These are phyloP conservation scores for Rhizoglyphus robini DNA, from an alignment of 1,140 invertebrate species.

Conservation along the genomic window DNA sequence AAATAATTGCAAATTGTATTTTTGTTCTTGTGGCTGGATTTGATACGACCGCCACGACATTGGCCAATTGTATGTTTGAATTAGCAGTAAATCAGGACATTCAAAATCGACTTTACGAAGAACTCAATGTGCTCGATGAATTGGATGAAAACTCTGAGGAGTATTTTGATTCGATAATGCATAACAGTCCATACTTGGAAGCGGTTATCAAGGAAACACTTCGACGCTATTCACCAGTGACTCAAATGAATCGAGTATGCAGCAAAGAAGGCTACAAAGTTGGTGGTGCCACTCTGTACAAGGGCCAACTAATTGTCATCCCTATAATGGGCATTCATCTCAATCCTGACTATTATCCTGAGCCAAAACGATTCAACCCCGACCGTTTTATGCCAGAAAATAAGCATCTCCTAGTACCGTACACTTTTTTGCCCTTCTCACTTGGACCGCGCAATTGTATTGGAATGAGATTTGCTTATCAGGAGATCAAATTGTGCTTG, in stretches of 20 bases:
- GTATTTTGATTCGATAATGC: conserved; percentile 1
- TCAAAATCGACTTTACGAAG: conserved; percentile 26
- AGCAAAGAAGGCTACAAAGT: conserved; percentile 27
- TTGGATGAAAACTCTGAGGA: not conserved
- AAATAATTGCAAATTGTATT: conserved; percentile 12
- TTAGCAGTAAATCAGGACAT: conserved; percentile 31
- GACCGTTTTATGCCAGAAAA: conserved; percentile 37
- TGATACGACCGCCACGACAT: conserved; percentile 29
- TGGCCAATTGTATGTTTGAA: conserved; percentile 29
- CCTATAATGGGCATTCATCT: conserved; percentile 47
- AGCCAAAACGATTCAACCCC: conserved; percentile 47
- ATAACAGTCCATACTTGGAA: conserved; percentile 29
- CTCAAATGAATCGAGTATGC: not conserved
- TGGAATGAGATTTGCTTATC: conserved; percentile 30
- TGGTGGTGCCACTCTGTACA: conserved; percentile 36
- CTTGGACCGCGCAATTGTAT: conserved; percentile 33
- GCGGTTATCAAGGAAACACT: conserved; percentile 34
- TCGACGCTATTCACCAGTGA: conserved; percentile 30
- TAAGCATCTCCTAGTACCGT: not conserved
- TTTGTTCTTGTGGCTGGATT: conserved; percentile 16
- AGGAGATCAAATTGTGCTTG: conserved; percentile 30
- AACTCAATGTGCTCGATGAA: conserved; percentile 2
- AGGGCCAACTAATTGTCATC: conserved; percentile 46
- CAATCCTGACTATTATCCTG: conserved; percentile 42
- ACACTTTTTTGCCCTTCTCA: conserved; percentile 18